Base-by-base conservation (phyloP, 2,888 invertebrate species). In the Philereme transversata region DNA sequence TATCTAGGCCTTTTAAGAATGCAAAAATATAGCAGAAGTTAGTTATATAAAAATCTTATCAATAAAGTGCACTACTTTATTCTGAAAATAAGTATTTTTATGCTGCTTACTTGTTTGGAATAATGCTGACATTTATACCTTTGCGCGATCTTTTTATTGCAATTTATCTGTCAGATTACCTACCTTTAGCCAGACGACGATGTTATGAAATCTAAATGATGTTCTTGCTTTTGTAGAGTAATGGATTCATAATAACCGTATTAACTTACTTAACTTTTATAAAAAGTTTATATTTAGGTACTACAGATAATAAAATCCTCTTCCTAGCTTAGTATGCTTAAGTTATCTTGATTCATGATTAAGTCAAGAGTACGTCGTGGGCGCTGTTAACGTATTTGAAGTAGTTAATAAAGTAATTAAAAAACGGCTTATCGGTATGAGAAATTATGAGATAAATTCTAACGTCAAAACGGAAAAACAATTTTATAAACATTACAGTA, bases 41-140 rank as follows among this genome's bases (percentile, higher is more conserved):
- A 22, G 22, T 22, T 22, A 22, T 22, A 2, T 22, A 22, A 22
- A 22, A 22, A 41, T 57, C 47, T 57, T 62, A 57, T 62, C 53
- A 53, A 58, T 58, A 57, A 53, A 62, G 38, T 50, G 55, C 50
- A 55, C 48, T 51, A 41, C 57, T 60, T 59, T 49, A 54, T 60
- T 55, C 51, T 65, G 46, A 10, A 49, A 52, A 54, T 62, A 48
- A 65, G 36, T 43, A 54, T 51, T 64, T 70, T 65, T 63, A 68
- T 64, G 48, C 59, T 64, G 55, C 46, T 10, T 45, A 51, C 52
- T 46, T 43, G 50, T 57, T 55, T 46, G 35, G 52, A 51, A 64
- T 65, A 62, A 65, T 57, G 59, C 58, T 71, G 68, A 69, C 64
- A 61, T 70, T 73, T 64, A 69, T 54, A 65, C 38, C 41, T 64